Evolutionary conservation across 2,888 invertebrate genomes (phyloP), one percentile per base, ranked within the genome.

Genomic region (Eudemis profundana): DNA sequence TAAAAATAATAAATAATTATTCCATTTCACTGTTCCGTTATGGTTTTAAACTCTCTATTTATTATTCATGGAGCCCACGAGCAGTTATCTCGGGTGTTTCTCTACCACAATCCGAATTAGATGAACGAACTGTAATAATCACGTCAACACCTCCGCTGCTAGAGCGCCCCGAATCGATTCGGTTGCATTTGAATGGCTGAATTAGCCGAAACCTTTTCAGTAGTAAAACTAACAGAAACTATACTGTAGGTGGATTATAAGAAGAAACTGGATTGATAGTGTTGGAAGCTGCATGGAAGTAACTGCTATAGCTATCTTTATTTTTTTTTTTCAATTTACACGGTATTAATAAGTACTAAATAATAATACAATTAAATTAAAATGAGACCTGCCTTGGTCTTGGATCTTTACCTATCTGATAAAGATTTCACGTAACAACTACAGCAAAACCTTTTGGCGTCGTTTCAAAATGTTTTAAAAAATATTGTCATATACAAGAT

Each of bases 111-210:
- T 51, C 61, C 19, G 44, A 61, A 51, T 64, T 42, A 64, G 27
- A 59, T 50, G 57, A 51, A 44, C 57, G 50, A 59, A 64, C 38
- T 44, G 50, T 59, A 64, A 72, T 74, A 73, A 76, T 77, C 69
- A 76, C 61, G 70, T 77, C 69, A 51, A 73, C 72, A 72, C 72
- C 70, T 72, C 68, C 63, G 60, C 53, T 61, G n/a, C n/a, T 40
- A 36, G n/a, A 14, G 17, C 42, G 63, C 60, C 66, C 67, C 59
- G 60, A 71, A 71, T 63, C 66, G 62, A 75, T 75, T 71, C 67
- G 68, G 74, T 73, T 73, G 70, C 73, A 75, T 83, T 79, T 78
- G 77, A 81, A 81, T 82, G 78, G 77, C 77, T 76, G 78, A 79
- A 78, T 73, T 74, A 68, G 76, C 68, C 47, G 69, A 44, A 42